Percentiles rank a stretch among this genome's conserved stretches.
phyloP scores from a whole-genome alignment of 2,113 vertebrate species.

The Callorhinus ursinus region DNA sequence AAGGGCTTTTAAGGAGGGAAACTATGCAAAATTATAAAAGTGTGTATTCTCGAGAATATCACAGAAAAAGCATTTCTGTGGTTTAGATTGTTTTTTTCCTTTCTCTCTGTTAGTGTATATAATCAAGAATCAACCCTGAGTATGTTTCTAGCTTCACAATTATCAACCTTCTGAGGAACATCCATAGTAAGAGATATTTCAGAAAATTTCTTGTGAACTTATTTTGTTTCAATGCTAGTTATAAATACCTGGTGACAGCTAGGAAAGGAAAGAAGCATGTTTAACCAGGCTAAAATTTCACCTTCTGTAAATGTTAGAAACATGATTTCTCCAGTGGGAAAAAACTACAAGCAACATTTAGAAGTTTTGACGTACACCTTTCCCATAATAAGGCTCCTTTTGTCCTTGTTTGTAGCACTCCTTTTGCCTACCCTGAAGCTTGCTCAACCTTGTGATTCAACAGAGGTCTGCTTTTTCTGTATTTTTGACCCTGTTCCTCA shows the following conservation, averaged over 20 bases:
- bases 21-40: not conserved
- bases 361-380: not conserved
- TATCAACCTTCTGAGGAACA: not conserved
- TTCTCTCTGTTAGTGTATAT: not conserved
- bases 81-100: not conserved
- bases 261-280: conserved; percentile 38
- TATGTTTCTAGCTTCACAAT: not conserved
- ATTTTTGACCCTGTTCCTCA: not conserved
- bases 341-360: not conserved
- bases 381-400: not conserved
- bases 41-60: not conserved
- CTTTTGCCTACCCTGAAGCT: not conserved
- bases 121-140: not conserved
- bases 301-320: conserved; percentile 43
- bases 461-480: not conserved
- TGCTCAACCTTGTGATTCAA: not conserved
- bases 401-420: not conserved
- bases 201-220: not conserved
- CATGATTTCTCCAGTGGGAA: not conserved
- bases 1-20: not conserved
- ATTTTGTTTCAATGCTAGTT: not conserved
- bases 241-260: not conserved
- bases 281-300: conserved; percentile 44
- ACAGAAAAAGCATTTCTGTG: not conserved
- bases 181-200: not conserved